A percentile compares a stretch with the other conserved stretches of the same genome.
These are phyloP conservation scores for Athrips mouffetella DNA, from an alignment of 2,888 invertebrate species.

Conservation along the genomic window DNA sequence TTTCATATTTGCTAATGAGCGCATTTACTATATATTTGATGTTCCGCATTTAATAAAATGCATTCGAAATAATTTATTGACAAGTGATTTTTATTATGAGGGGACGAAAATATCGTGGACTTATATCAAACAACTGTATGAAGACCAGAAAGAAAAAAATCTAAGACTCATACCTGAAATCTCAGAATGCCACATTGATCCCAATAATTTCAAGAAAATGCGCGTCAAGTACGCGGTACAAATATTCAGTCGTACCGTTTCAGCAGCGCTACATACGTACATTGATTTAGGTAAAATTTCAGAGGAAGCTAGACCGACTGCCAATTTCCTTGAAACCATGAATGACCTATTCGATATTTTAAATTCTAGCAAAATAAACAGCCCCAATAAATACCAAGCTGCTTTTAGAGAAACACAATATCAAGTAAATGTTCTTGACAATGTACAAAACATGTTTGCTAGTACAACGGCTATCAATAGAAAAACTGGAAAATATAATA, in stretches of 20 bases:
- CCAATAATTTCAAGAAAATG: conserved; percentile 21
- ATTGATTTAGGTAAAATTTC: conserved; percentile 13
- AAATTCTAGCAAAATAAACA: conserved; percentile 19
- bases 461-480: conserved; percentile 8
- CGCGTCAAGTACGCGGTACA: conserved; percentile 14
- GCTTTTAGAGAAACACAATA: conserved; percentile 13
- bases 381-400: conserved; percentile 15
- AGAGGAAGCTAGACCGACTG: conserved; percentile 21
- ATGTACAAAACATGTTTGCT: conserved; percentile 16
- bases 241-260: conserved; percentile 16
- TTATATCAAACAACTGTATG: conserved; percentile 22
- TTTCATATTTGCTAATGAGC: conserved; percentile 16
- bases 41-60: conserved; percentile 27
- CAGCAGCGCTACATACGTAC: conserved; percentile 17
- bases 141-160: conserved; percentile 19
- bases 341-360: conserved; percentile 20
- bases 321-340: conserved; percentile 18
- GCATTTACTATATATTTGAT: conserved; percentile 27
- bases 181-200: conserved; percentile 26
- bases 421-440: conserved; percentile 13
- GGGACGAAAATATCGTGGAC: conserved; percentile 26
- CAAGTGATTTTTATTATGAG: conserved; percentile 11
- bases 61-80: conserved; percentile 17
- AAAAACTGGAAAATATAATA: conserved; percentile 15
- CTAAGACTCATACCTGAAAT: conserved; percentile 27